Evolutionary conservation across 2,797 vertebrate species (phyloP), one percentile per base, ranked within the genome.

Genomic region (Thalassophryne amazonica): DNA sequence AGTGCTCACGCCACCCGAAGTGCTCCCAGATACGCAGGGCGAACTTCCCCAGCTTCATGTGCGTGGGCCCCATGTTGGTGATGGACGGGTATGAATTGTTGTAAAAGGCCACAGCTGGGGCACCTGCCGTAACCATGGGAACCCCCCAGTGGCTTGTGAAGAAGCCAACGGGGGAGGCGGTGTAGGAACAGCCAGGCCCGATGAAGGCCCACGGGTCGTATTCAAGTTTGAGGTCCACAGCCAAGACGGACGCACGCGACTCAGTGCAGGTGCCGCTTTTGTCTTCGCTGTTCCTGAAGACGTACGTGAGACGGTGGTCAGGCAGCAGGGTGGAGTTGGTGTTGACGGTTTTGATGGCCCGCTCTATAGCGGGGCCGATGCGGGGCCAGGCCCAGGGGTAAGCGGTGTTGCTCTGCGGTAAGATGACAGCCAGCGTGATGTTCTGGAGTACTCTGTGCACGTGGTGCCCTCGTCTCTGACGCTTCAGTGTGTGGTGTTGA

Each of bases 361-460:
- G 76, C 0, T 80, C 65, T 17, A 98, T 65, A 0, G 94, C 94
- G 0, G 95, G 95, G 0, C 94, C 95, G 4, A 98, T 90, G 3
- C 95, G 91, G 0, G 93, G 93, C 95, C 94, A 96, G 3, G 95
- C 94, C 96, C 96, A 98, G 0, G 95, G 93, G 81, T 97, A 98
- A 2, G 75, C 80, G 0, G 91, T 91, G 82, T 96, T 97, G 47
- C 11, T 85, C 37, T 82, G 65, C 0, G 96, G 96, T 3, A 98
- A 67, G 13, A 98, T 92, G 63, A 94, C 85, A 0, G 93, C 96
- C n/a, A 98, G 64, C 0, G 91, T 93, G 75, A 97, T 57, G 69
- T 91, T 72, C 32, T 40, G 46, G 2, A 3, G 55, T 4, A 12
- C 11, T 9, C 25, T 60, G 12, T 1, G 68, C 2, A 61, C 55